phyloP scores from a whole-genome alignment of 92 coral and sea anemone genomes.

The Montipora capitata region DNA sequence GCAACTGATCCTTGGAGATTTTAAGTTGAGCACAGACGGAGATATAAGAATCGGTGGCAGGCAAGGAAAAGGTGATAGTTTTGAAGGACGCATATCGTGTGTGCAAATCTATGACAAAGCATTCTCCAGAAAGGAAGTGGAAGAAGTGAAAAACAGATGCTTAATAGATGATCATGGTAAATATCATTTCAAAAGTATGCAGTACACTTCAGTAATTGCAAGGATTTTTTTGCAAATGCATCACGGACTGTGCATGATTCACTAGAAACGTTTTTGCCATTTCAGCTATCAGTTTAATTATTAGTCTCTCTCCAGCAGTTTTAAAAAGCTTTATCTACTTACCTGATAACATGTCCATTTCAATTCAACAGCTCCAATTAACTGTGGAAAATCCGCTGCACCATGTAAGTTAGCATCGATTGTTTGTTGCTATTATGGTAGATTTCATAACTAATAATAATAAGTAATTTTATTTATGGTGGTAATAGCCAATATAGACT shows the following conservation, averaged over 20 bases:
- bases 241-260: too few relatives aligned
- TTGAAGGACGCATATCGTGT: constrained; percentile 86
- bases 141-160: constrained; percentile 75
- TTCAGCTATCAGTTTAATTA: too few relatives aligned
- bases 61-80: constrained; percentile 52
- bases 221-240: too few relatives aligned
- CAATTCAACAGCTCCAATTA: constrained; percentile 27
- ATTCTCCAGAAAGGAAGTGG: constrained; percentile 53
- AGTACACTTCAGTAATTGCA: too few relatives aligned
- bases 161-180: constrained; percentile 47
- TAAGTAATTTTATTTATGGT: too few relatives aligned
- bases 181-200: background rate
- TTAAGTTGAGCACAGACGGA: constrained; percentile 72
- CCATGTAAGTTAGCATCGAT: constrained; percentile 18
- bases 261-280: too few relatives aligned
- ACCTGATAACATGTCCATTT: background rate
- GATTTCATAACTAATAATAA: too few relatives aligned
- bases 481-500: too few relatives aligned
- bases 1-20: constrained; percentile 36
- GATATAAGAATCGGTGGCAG: constrained; percentile 74
- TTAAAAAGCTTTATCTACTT: too few relatives aligned
- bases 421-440: too few relatives aligned
- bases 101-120: constrained; percentile 83
- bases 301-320: too few relatives aligned
- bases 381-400: constrained; percentile 10